Conservation (phyloP, 1,140 invertebrate genomes). For the Tigriopus japonicus region DNA sequence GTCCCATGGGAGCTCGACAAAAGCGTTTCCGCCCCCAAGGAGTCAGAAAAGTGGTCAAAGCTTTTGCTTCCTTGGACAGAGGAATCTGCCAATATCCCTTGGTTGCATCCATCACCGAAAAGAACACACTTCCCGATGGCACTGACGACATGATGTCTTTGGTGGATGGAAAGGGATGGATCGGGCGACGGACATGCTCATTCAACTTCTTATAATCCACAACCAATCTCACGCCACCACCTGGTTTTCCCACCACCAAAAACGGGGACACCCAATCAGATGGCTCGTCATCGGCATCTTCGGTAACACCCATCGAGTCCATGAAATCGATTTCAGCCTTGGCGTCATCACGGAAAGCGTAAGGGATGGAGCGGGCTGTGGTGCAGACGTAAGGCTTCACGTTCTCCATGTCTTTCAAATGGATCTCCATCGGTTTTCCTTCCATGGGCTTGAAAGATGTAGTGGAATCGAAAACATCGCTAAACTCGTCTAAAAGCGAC, state of each 20-base stretch:
- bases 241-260: constrained; percentile 23
- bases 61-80: constrained; percentile 18
- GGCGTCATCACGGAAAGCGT: neutral
- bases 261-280: neutral
- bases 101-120: constrained; percentile 20
- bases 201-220: constrained; percentile 25
- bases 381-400: neutral
- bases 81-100: constrained; percentile 23
- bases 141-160: constrained; percentile 17
- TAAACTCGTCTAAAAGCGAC: too few species aligned
- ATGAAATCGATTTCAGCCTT: neutral
- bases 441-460: neutral
- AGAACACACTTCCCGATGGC: constrained; percentile 3
- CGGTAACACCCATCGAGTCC: neutral
- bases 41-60: constrained; percentile 21
- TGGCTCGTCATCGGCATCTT: neutral
- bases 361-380: neutral
- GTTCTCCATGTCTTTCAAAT: neutral
- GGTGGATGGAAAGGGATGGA: constrained; percentile 20
- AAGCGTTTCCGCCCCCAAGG: constrained; percentile 19
- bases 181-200: constrained; percentile 19
- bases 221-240: constrained; percentile 24
- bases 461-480: too few species aligned
- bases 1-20: constrained; percentile 17
- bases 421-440: neutral